Conservation (phyloP, 2,797 vertebrate species). For the Scolopax rusticola region DNA sequence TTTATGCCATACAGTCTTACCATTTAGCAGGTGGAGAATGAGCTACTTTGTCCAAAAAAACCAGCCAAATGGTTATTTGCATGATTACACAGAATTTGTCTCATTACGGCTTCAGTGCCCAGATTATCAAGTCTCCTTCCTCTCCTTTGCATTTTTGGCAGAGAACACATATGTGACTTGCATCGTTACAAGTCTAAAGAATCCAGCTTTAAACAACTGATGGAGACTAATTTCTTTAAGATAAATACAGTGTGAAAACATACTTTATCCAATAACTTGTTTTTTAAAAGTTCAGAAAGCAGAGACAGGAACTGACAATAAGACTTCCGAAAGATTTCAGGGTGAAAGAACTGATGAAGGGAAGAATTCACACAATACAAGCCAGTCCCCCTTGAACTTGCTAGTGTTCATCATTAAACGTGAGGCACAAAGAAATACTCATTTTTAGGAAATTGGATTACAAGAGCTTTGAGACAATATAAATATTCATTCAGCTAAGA, state of each 20-base stretch:
- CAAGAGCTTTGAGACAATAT: neutral
- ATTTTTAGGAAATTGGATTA: neutral
- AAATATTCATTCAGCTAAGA: neutral
- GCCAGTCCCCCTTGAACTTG: neutral
- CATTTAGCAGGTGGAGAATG: neutral
- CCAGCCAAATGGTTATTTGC: neutral
- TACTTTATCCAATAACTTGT: neutral
- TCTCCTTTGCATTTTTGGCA: neutral
- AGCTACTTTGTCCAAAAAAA: neutral
- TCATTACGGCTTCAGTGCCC: neutral
- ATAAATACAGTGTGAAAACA: neutral
- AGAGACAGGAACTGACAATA: neutral
- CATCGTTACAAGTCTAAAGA: constrained; percentile 4
- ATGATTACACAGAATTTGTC: constrained; percentile 29
- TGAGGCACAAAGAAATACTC: neutral
- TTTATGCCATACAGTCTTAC: neutral
- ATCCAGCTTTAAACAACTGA: neutral
- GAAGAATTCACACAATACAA: neutral
- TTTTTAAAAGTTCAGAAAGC: neutral
- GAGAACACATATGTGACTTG: neutral
- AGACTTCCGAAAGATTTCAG: neutral
- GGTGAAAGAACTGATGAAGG: neutral
- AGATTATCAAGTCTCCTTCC: constrained; percentile 5
- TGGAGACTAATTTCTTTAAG: neutral
- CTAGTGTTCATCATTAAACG: neutral